Conservation (phyloP, 2,888 invertebrate genomes). For the Sphaerophoria rueppellii region DNA sequence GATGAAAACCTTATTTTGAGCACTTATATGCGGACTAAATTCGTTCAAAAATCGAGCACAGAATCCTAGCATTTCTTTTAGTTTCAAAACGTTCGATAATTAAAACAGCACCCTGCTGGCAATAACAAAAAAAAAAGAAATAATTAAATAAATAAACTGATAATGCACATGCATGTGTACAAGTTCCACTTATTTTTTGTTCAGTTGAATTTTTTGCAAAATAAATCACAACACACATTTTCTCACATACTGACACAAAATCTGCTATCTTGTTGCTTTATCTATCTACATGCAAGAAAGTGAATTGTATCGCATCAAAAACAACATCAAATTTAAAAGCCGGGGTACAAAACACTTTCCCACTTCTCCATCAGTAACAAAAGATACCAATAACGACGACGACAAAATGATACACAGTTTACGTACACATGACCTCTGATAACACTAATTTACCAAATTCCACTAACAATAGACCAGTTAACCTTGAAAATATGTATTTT, state of each 20-base stretch:
- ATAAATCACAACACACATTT: background rate
- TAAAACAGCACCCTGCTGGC: background rate
- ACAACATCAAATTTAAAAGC: slow-evolving; percentile 9
- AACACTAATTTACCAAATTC: slow-evolving; percentile 47
- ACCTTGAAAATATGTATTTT: slow-evolving; percentile 49
- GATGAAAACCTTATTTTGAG: too few species aligned
- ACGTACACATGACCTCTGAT: slow-evolving; percentile 63
- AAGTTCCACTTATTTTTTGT: slow-evolving; percentile 28
- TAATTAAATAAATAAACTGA: slow-evolving; percentile 43
- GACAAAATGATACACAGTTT: slow-evolving; percentile 11
- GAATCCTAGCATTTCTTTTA: background rate
- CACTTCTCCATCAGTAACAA: background rate
- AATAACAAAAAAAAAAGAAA: slow-evolving; percentile 4
- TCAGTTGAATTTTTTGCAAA: slow-evolving; percentile 15
- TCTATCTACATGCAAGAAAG: slow-evolving; percentile 11
- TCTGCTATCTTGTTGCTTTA: slow-evolving; percentile 59
- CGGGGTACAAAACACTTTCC: slow-evolving; percentile 2
- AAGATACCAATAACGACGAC: background rate
- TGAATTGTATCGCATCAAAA: slow-evolving; percentile 14
- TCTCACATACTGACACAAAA: background rate
- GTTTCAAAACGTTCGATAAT: background rate
- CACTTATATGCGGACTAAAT: too few species aligned
- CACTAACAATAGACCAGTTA: slow-evolving; percentile 40
- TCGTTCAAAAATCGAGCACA: too few species aligned
- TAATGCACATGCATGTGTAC: slow-evolving; percentile 70